Evolutionary conservation across 2,888 invertebrate genomes (phyloP), one percentile per base, ranked within the genome.

Genomic region (Halictus quadricinctus): DNA sequence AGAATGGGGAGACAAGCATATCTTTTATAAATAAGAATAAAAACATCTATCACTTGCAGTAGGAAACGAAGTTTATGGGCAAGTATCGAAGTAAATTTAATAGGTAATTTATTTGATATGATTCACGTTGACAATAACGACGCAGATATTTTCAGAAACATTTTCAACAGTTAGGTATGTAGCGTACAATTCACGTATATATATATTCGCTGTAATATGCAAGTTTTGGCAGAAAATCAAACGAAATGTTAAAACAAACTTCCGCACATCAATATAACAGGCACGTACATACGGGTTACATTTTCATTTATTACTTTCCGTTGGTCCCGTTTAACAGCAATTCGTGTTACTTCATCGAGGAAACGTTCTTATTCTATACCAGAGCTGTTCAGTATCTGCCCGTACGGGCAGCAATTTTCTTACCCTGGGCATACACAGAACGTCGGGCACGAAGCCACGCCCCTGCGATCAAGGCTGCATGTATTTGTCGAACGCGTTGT

Each of bases 301-400:
- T 83, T 81, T 78, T 43, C 10, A n/a, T 81, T 43, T 69, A 80
- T 82, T 82, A 80, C 78, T 82, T 81, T 72, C 79, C 84, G 72
- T 80, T 86, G 85, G 88, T 88, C 88, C 88, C 88, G 70, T 69
- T 81, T 75, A 84, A 84, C 76, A 78, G 73, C 79, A 85, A 85
- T 64, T n/a, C 46, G 60, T 66, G 79, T 84, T 84, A 76, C 70
- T 77, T 79, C 41, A 66, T 25, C 77, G 84, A 84, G 80, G 18
- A 79, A 81, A 83, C 84, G 80, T 86, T 80, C 83, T 83, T 83
- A 80, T 21, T 25, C 15, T 36, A 36, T 0, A 5, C 36, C 36
- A 36, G 36, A 36, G 36, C 36, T 36, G 36, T 36, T 36, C 36
- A 36, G 36, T 1, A 5, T 29, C 1, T 36, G 36, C 36, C 36